Evolutionary conservation across 2,797 vertebrate species (phyloP).

Genomic region (Capromys pilorides): DNA sequence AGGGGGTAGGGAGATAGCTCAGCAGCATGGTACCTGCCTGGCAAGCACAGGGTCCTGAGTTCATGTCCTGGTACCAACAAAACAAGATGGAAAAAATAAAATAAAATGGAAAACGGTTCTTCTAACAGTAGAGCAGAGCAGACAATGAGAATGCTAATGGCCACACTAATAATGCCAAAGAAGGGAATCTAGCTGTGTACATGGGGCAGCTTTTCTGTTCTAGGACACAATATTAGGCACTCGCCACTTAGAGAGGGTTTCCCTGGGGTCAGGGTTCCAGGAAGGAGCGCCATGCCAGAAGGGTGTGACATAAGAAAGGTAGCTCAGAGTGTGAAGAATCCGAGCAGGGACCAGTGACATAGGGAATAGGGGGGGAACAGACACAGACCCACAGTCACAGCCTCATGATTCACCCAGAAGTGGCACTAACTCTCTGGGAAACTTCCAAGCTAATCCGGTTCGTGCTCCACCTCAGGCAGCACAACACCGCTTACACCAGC

Average conservation of each 20-base stretch:
- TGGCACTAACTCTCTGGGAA: background rate
- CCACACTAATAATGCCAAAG: background rate
- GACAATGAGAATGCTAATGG: background rate
- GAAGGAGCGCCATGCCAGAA: background rate
- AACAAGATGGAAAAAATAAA: too few species aligned
- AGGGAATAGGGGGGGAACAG: background rate
- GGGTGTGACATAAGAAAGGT: background rate
- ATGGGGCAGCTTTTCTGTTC: background rate
- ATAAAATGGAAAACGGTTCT: background rate
- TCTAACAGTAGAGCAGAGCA: background rate
- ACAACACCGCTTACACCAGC: rapidly evolving
- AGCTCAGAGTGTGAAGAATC: background rate
- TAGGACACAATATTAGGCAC: background rate
- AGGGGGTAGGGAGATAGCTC: too few species aligned
- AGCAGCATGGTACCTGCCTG: too few species aligned
- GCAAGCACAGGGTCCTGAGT: too few species aligned
- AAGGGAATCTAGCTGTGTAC: background rate
- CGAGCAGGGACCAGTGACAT: background rate
- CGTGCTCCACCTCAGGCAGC: background rate
- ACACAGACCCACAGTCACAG: background rate
- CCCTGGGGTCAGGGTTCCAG: background rate
- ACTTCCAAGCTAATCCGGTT: background rate
- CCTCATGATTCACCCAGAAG: background rate
- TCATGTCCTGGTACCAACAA: too few species aligned
- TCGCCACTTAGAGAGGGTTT: background rate